A percentile compares a stretch with the other conserved stretches of the same genome.
Evolutionary conservation across 2,888 invertebrate species (phyloP).

Genomic region (Mythimna albipuncta): DNA sequence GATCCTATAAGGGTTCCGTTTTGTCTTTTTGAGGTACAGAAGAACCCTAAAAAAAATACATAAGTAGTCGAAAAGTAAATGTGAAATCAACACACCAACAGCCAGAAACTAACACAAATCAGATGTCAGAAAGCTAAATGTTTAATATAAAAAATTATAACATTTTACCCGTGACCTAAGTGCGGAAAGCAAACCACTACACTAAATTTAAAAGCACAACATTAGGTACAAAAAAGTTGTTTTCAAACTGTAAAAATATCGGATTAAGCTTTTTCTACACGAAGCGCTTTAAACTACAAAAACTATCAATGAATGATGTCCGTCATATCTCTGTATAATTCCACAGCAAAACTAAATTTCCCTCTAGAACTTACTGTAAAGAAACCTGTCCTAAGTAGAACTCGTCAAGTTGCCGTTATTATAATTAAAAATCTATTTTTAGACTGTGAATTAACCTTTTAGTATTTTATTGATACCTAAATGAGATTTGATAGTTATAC

Average conservation of each 20-base stretch:
- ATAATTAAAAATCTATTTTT: background rate
- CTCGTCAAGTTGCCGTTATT: constrained; percentile 9
- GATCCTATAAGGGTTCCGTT: no score
- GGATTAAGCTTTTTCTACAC: background rate
- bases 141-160: background rate
- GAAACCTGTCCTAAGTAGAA: constrained; percentile 38
- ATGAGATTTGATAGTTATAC: background rate
- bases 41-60: no score
- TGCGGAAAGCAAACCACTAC: background rate
- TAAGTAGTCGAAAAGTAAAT: constrained; percentile 1
- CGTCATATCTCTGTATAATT: constrained; percentile 22
- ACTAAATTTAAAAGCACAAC: background rate
- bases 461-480: background rate
- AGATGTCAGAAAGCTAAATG: background rate
- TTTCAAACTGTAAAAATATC: constrained; percentile 7
- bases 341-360: constrained; percentile 11
- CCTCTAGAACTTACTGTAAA: background rate
- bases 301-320: background rate
- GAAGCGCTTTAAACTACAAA: background rate
- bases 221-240: background rate
- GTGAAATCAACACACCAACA: background rate
- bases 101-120: no score
- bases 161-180: background rate
- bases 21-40: no score
- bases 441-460: background rate